Percentiles rank a stretch among this genome's conserved stretches.
These are phyloP conservation scores for Ariolimax columbianus DNA, from an alignment of 2,888 invertebrate genomes.

Conservation along the genomic window DNA sequence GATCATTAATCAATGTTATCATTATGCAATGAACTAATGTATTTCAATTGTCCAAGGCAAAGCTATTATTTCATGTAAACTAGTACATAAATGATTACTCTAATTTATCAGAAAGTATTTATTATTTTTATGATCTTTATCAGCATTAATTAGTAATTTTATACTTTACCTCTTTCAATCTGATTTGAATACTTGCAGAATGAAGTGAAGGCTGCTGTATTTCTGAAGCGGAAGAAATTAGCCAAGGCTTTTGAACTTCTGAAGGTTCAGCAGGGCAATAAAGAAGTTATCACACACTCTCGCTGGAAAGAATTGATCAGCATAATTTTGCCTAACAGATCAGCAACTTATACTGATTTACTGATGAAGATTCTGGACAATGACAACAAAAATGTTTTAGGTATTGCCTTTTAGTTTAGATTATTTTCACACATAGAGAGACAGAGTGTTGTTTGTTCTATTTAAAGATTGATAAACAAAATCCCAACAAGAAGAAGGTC, in stretches of 20 bases:
- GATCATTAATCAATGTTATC: no score
- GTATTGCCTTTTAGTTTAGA: constrained; percentile 54
- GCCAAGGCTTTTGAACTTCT: constrained; percentile 78
- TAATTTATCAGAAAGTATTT: background rate
- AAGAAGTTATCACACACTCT: constrained; percentile 68
- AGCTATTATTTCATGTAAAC: no score
- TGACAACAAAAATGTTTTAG: constrained; percentile 68
- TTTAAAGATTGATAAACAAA: no score
- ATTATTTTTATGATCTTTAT: background rate
- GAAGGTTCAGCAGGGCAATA: constrained; percentile 60
- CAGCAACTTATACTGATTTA: constrained; percentile 72
- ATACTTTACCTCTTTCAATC: background rate
- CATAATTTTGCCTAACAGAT: constrained; percentile 70
- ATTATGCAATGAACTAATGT: no score
- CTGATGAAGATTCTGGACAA: constrained; percentile 79
- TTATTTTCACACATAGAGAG: no score
- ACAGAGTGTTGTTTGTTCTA: no score
- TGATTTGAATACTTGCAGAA: constrained; percentile 61
- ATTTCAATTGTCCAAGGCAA: no score
- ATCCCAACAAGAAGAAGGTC: no score
- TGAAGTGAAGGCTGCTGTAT: constrained; percentile 74
- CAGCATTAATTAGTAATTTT: background rate
- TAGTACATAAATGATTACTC: no score
- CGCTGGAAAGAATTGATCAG: constrained; percentile 77
- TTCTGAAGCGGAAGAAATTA: constrained; percentile 77